Conservation (phyloP, 2,888 invertebrate species). For the Coenonympha arcania region DNA sequence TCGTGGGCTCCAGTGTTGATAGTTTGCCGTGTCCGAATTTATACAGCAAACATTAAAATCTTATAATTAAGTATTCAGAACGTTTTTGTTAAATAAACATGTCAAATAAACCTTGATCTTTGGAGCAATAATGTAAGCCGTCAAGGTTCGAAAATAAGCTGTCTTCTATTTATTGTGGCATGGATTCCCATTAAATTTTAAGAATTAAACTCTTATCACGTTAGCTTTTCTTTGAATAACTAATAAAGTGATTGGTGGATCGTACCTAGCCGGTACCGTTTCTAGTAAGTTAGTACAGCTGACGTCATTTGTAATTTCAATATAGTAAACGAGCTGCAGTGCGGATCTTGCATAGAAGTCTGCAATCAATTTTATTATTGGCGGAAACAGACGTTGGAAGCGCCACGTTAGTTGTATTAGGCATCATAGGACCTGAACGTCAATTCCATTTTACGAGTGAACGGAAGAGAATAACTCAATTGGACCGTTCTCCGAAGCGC, state of each 20-base stretch:
- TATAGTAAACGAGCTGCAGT: no score
- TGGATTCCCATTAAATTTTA: no score
- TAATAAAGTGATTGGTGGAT: no score
- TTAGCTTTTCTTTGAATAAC: no score
- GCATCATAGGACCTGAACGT: constrained; percentile 17
- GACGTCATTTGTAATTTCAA: no score
- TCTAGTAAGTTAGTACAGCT: no score
- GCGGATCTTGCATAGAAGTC: no score
- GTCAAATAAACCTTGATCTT: constrained; percentile 23
- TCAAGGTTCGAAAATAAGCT: constrained; percentile 39
- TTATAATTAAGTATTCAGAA: constrained; percentile 7
- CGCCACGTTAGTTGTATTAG: no score
- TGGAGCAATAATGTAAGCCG: constrained; percentile 54
- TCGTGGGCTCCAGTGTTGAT: constrained; percentile 2
- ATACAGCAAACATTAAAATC: constrained; percentile 8
- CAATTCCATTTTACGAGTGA: constrained; percentile 28
- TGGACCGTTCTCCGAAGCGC: constrained; percentile 32
- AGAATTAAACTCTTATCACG: no score
- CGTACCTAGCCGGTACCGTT: no score
- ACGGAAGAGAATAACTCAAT: constrained; percentile 36
- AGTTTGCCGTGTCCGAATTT: constrained; percentile 5
- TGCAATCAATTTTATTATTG: no score
- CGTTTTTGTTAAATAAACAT: constrained; percentile 15
- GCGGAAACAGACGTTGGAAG: background rate
- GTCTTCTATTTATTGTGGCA: no score